Percentiles rank a stretch among this genome's conserved stretches.
These are phyloP conservation scores for Scomberomorus guttatus DNA, from an alignment of 2,797 vertebrate species.

Conservation along the genomic window DNA sequence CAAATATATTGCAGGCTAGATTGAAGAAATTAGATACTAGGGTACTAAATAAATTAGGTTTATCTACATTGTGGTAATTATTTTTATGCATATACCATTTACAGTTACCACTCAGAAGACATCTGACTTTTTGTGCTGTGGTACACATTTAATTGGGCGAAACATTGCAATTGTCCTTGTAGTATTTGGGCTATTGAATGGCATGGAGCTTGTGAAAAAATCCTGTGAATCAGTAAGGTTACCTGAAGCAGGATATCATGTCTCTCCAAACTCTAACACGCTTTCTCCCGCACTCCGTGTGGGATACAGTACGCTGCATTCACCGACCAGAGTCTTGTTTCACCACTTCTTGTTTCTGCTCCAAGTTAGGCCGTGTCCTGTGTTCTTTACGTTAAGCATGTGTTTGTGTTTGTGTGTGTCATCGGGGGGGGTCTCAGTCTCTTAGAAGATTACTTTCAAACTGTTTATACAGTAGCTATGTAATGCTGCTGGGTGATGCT, in stretches of 20 bases:
- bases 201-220: constrained; percentile 27
- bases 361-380: constrained; percentile 25
- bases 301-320: constrained; percentile 56
- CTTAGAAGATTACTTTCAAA: constrained; percentile 60
- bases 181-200: constrained; percentile 38
- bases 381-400: constrained; percentile 47
- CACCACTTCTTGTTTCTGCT: constrained; percentile 63
- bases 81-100: not conserved
- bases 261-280: constrained; percentile 63
- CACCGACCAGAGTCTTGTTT: constrained; percentile 67
- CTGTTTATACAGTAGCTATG: not conserved
- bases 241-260: constrained; percentile 73
- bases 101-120: not conserved
- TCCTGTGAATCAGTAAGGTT: constrained; percentile 55
- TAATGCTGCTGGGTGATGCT: constrained; percentile 26
- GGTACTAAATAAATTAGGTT: not conserved
- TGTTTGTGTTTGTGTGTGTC: constrained; percentile 19
- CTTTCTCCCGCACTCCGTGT: constrained; percentile 69
- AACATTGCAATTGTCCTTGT: constrained; percentile 24
- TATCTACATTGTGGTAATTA: not conserved
- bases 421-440: constrained; percentile 51
- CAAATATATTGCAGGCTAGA: not conserved
- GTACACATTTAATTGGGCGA: constrained; percentile 11
- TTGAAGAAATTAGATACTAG: not conserved
- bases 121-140: not conserved